A percentile compares a stretch with the other conserved stretches of the same genome.
Evolutionary conservation across 1,140 invertebrate species (phyloP).

Genomic region (Drosophila willistoni): DNA sequence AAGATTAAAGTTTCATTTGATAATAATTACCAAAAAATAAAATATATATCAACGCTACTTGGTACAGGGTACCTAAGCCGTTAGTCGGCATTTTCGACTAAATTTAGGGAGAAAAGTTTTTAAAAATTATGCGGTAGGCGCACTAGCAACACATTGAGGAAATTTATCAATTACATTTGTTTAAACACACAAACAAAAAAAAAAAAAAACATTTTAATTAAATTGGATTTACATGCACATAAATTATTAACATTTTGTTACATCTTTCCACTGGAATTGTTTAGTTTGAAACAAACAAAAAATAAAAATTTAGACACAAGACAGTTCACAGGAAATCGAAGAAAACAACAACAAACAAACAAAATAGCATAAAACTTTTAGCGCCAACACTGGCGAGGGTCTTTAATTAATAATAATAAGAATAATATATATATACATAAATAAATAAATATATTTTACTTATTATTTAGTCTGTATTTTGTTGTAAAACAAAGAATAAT

Average conservation of each 20-base stretch:
- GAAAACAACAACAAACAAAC: conserved; percentile 30
- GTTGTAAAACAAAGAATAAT: conserved; percentile 79
- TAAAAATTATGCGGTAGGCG: conserved; percentile 19
- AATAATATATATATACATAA: conserved; percentile 71
- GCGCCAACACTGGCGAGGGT: conserved; percentile 63
- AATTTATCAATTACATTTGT: conserved; percentile 23
- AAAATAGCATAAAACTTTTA: conserved; percentile 72
- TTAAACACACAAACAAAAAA: conserved; percentile 22
- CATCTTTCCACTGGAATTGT: not conserved
- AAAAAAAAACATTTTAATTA: conserved; percentile 17
- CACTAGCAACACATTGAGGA: conserved; percentile 35
- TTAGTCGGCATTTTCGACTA: conserved; percentile 1
- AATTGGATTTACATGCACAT: conserved; percentile 22
- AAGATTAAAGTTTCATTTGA: too few relatives aligned
- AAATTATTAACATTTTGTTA: not conserved
- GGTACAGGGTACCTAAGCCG: not conserved
- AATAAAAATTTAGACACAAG: conserved; percentile 17
- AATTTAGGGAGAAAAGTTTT: conserved; percentile 1
- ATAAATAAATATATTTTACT: conserved; percentile 81
- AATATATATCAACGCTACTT: not conserved
- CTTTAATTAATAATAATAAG: conserved; percentile 76
- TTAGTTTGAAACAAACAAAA: conserved; percentile 6
- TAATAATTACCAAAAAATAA: too few relatives aligned
- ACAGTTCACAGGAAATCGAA: conserved; percentile 45
- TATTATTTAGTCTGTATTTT: conserved; percentile 82